phyloP scores from a whole-genome alignment of 2,113 vertebrate species.

The Sus scrofa region DNA sequence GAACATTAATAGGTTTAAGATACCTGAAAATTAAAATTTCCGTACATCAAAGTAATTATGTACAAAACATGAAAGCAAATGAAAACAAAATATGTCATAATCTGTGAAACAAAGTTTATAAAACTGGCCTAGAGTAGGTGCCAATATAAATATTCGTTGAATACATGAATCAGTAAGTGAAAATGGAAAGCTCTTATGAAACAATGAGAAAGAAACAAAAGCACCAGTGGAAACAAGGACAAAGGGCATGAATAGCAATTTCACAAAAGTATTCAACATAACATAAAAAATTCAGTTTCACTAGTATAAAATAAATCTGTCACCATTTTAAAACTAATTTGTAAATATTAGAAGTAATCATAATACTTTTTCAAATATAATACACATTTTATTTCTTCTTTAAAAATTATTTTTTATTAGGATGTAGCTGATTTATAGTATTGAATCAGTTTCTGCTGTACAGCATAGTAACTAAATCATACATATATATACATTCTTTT shows the following conservation, averaged over 20 bases:
- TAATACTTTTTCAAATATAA: background rate
- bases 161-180: background rate
- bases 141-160: background rate
- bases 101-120: background rate
- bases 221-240: background rate
- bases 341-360: background rate
- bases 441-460: too few species aligned
- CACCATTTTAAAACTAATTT: background rate
- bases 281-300: background rate
- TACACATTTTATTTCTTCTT: too few species aligned
- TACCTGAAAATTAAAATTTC: background rate
- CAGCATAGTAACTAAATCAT: too few species aligned
- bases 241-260: background rate
- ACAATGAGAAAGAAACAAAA: background rate
- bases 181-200: background rate
- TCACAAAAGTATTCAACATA: background rate
- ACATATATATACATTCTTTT: too few species aligned
- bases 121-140: background rate
- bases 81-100: background rate
- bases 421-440: too few species aligned
- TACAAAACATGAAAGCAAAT: background rate
- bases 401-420: too few species aligned
- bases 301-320: background rate
- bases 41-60: background rate
- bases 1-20: background rate